Conservation (phyloP, 2,797 vertebrate species). For the Decapterus maruadsi region DNA sequence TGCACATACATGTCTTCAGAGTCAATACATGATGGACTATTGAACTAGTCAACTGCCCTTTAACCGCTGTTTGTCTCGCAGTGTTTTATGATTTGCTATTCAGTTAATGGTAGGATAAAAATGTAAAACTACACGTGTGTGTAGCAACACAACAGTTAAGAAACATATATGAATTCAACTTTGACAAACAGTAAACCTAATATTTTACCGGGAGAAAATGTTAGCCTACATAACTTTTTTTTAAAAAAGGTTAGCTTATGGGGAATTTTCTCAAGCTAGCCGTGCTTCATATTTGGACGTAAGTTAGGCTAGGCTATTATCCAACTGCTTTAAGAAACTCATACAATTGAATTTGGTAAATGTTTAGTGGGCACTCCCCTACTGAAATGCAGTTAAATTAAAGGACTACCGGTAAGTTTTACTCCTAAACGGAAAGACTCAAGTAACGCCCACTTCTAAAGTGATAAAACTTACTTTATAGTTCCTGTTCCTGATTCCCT, state of each 20-base stretch:
- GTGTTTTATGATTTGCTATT: not conserved
- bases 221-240: no score
- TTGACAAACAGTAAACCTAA: not conserved
- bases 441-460: not conserved
- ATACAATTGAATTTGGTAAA: not conserved
- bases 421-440: not conserved
- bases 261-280: not conserved
- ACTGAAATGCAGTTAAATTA: not conserved
- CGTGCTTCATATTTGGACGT: not conserved
- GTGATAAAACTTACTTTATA: not conserved
- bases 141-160: not conserved
- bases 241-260: no score
- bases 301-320: no score
- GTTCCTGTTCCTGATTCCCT: no score
- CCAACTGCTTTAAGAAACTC: not conserved
- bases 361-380: not conserved
- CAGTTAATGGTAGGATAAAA: not conserved
- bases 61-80: conserved; percentile 20
- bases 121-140: not conserved
- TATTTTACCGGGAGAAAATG: not conserved
- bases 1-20: conserved; percentile 43
- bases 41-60: conserved; percentile 36
- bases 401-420: no score
- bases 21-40: conserved; percentile 39
- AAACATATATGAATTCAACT: not conserved